phyloP scores from a whole-genome alignment of 2,797 vertebrate genomes.

The Tinamus major region DNA sequence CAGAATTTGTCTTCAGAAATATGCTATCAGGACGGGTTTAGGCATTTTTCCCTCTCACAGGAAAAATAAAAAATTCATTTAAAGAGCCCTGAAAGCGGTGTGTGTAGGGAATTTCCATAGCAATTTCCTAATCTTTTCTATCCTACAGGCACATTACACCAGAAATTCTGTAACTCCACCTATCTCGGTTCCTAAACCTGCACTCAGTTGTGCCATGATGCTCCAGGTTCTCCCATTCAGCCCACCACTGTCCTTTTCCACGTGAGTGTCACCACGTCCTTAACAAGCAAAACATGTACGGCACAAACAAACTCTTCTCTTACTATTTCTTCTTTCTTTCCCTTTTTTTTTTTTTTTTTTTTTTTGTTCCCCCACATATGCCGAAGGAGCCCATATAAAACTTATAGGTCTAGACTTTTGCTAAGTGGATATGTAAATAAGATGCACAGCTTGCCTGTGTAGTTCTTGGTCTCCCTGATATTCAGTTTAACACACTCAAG shows the following conservation, averaged over 20 bases:
- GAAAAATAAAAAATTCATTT: neutral
- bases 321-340: fast-evolving
- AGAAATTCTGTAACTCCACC: fast-evolving
- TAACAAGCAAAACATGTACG: neutral
- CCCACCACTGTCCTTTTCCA: neutral
- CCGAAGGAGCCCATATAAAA: neutral
- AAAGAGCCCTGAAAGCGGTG: neutral
- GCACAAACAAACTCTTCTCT: neutral
- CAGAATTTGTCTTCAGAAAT: neutral
- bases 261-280: neutral
- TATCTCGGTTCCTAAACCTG: neutral
- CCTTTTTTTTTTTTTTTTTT: fast-evolving
- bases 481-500: neutral
- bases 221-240: neutral
- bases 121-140: neutral
- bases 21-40: neutral
- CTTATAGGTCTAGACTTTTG: neutral
- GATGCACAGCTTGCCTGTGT: neutral
- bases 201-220: neutral
- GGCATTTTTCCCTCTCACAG: too few relatives aligned
- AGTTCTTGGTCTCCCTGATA: neutral
- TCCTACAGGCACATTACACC: neutral
- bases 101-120: neutral
- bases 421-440: neutral
- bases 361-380: neutral